phyloP scores from a whole-genome alignment of 2,888 invertebrate species.

The Corbicula japonica region DNA sequence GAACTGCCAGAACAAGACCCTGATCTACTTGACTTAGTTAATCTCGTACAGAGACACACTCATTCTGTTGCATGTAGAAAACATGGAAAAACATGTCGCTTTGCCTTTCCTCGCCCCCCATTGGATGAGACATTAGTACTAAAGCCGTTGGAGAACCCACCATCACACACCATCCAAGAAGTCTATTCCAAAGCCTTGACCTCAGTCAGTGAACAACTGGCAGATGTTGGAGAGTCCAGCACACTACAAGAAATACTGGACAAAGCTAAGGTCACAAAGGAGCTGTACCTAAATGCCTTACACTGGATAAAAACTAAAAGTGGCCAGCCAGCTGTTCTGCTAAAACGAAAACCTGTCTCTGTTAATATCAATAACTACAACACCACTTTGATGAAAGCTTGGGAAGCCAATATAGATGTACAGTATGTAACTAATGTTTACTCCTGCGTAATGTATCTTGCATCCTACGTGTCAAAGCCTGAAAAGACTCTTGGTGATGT shows the following conservation, averaged over 20 bases:
- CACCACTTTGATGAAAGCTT: conserved; percentile 27
- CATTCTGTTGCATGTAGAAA: conserved; percentile 53
- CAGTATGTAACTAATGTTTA: conserved; percentile 63
- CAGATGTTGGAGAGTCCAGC: conserved; percentile 1
- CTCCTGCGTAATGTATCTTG: conserved; percentile 64
- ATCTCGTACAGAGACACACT: conserved; percentile 52
- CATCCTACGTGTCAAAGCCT: conserved; percentile 61
- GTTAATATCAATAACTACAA: conserved; percentile 51
- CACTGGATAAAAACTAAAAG: conserved; percentile 51
- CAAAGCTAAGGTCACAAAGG: conserved; percentile 29
- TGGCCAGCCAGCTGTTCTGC: conserved; percentile 48
- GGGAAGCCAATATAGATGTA: conserved; percentile 64
- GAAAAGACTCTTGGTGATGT: conserved; percentile 58
- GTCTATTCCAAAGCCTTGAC: conserved; percentile 16
- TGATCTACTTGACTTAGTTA: conserved; percentile 11
- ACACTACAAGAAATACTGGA: conserved; percentile 32
- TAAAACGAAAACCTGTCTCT: conserved; percentile 30
- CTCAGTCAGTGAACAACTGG: conserved; percentile 26
- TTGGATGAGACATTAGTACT: conserved; percentile 35
- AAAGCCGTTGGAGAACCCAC: conserved; percentile 22
- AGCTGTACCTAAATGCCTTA: conserved; percentile 34
- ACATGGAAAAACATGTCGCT: conserved; percentile 44
- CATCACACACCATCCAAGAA: conserved; percentile 15
- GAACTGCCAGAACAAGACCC: conserved; percentile 21
- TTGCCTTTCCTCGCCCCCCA: conserved; percentile 44